phyloP scores from a whole-genome alignment of 2,888 invertebrate species.

The Tetragonisca angustula region DNA sequence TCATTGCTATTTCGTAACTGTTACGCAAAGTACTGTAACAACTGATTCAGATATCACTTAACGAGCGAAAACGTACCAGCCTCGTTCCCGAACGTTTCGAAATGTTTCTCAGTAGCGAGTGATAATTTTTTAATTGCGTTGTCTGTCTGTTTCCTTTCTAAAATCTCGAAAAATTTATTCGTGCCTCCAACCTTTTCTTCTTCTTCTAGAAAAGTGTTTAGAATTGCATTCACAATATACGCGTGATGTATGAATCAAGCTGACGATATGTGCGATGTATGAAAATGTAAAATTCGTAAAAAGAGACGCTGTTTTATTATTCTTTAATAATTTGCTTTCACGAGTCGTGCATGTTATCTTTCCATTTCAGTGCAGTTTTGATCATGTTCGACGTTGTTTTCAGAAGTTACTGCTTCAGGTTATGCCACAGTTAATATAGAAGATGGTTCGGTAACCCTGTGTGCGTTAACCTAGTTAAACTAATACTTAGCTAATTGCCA shows the following conservation, averaged over 20 bases:
- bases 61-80: neutral
- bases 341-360: neutral
- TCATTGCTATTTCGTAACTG: neutral
- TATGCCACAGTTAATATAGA: neutral
- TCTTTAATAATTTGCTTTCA: neutral
- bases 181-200: too few species aligned
- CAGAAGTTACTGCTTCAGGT: neutral
- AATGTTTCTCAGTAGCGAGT: neutral
- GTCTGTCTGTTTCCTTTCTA: neutral
- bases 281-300: neutral
- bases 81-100: neutral
- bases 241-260: neutral
- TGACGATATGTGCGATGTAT: neutral
- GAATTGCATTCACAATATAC: too few species aligned
- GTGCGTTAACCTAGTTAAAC: neutral
- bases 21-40: neutral
- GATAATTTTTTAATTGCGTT: neutral
- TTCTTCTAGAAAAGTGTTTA: neutral
- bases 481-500: slow-evolving; percentile 1
- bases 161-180: too few species aligned
- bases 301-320: neutral
- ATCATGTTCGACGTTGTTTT: slow-evolving; percentile 1
- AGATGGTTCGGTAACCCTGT: neutral
- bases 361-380: neutral
- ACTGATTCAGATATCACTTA: neutral